phyloP scores from a whole-genome alignment of 1,140 invertebrate genomes.

The Paraescarpia echinospica region DNA sequence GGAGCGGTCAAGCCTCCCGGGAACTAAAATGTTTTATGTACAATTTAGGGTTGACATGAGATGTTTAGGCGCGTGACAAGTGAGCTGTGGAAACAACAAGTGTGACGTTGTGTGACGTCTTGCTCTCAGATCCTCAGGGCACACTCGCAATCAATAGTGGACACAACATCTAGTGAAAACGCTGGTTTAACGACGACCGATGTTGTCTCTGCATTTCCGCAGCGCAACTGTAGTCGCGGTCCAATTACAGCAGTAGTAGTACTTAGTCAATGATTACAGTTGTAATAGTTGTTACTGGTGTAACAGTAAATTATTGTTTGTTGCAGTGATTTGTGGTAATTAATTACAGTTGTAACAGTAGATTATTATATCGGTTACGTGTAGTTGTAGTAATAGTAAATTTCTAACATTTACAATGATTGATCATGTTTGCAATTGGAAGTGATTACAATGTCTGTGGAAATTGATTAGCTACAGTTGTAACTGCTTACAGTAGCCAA shows the following conservation, averaged over 20 bases:
- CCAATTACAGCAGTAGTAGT: background rate
- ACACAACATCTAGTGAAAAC: background rate
- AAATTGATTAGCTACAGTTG: too few species aligned
- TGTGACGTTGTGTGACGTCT: background rate
- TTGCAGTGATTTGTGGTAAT: too few species aligned
- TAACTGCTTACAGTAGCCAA: too few species aligned
- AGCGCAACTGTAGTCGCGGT: background rate
- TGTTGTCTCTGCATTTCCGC: background rate
- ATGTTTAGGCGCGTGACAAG: background rate
- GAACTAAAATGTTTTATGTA: background rate
- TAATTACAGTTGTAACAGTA: too few species aligned
- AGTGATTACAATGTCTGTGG: too few species aligned
- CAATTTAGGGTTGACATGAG: background rate
- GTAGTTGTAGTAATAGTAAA: too few species aligned
- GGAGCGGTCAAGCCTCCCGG: background rate
- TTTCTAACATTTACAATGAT: too few species aligned
- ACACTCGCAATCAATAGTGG: background rate
- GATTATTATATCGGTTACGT: too few species aligned
- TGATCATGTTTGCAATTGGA: too few species aligned
- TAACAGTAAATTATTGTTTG: too few species aligned
- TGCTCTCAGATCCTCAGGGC: background rate
- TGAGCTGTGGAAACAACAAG: background rate
- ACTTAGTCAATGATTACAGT: background rate
- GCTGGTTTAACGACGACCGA: background rate
- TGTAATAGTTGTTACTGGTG: background rate